Percentiles rank a stretch among this genome's conserved stretches.
These are phyloP conservation scores for Drosophila robusta DNA, from an alignment of 2,888 invertebrate species.

Conservation along the genomic window DNA sequence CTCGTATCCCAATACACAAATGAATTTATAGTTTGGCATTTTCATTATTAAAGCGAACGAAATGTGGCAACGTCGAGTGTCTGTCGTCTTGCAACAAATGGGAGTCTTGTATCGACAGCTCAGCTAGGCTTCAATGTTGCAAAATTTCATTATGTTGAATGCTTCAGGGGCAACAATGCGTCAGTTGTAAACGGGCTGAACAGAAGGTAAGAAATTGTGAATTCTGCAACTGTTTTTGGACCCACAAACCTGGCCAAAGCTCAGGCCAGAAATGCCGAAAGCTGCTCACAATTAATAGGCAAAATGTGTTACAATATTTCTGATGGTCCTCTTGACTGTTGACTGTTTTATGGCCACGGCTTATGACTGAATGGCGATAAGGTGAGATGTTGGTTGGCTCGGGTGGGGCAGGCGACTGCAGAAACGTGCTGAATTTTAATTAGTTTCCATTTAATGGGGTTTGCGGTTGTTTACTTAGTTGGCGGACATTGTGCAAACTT, in stretches of 20 bases:
- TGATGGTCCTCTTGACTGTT: constrained; percentile 60
- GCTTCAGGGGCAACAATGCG: constrained; percentile 16
- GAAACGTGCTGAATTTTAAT: constrained; percentile 81
- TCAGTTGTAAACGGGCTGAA: not conserved
- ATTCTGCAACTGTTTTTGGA: constrained; percentile 35
- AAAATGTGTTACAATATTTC: constrained; percentile 80
- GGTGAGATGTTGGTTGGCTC: constrained; percentile 19
- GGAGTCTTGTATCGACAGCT: constrained; percentile 18
- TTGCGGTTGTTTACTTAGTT: constrained; percentile 56
- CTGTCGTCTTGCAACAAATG: not conserved
- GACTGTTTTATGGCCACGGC: constrained; percentile 64
- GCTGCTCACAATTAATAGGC: constrained; percentile 70
- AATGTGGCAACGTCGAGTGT: constrained; percentile 6
- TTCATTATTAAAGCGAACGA: constrained; percentile 52
- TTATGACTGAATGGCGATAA: constrained; percentile 36
- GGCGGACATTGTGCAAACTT: constrained; percentile 23
- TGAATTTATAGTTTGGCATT: constrained; percentile 66
- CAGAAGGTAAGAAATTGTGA: constrained; percentile 43
- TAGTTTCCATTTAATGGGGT: constrained; percentile 66
- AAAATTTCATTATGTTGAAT: constrained; percentile 59
- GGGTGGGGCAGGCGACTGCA: constrained; percentile 13
- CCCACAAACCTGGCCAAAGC: constrained; percentile 3
- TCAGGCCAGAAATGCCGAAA: constrained; percentile 17
- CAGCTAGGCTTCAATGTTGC: constrained; percentile 59
- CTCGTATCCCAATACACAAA: constrained; percentile 67